Conservation (phyloP, 2,113 vertebrate species). For the Lophotis ruficrista region DNA sequence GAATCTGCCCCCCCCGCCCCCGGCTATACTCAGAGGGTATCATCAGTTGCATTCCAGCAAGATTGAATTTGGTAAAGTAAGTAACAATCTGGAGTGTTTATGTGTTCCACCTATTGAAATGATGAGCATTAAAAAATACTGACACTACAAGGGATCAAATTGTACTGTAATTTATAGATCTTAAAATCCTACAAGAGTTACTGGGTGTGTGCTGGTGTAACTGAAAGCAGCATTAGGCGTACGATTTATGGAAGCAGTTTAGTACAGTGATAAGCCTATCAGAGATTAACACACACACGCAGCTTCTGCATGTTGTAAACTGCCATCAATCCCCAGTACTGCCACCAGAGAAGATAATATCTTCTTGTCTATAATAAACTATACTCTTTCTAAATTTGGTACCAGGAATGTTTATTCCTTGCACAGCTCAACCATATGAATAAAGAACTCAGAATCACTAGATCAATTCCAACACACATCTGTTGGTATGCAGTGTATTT, state of each 20-base stretch:
- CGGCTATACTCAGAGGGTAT: background rate
- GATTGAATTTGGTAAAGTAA: background rate
- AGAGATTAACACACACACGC: conserved; percentile 21
- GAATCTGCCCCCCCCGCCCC: background rate
- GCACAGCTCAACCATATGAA: background rate
- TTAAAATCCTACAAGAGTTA: background rate
- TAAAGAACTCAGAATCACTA: conserved; percentile 15
- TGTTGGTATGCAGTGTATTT: background rate
- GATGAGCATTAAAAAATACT: background rate
- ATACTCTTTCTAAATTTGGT: conserved; percentile 31
- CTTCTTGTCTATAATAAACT: conserved; percentile 23
- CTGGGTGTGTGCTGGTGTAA: background rate
- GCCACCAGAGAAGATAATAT: conserved; percentile 25
- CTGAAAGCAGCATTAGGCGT: background rate
- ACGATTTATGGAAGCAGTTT: conserved; percentile 22
- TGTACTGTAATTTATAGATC: background rate
- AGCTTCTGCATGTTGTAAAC: conserved; percentile 33
- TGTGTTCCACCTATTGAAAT: background rate
- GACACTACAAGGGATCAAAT: background rate
- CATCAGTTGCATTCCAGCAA: background rate
- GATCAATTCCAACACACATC: conserved; percentile 8
- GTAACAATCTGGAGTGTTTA: background rate
- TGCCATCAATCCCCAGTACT: background rate
- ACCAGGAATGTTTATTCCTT: conserved; percentile 45
- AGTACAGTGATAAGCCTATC: background rate